Evolutionary conservation across 2,113 vertebrate genomes (phyloP).

Genomic region (Syrrhaptes paradoxus): DNA sequence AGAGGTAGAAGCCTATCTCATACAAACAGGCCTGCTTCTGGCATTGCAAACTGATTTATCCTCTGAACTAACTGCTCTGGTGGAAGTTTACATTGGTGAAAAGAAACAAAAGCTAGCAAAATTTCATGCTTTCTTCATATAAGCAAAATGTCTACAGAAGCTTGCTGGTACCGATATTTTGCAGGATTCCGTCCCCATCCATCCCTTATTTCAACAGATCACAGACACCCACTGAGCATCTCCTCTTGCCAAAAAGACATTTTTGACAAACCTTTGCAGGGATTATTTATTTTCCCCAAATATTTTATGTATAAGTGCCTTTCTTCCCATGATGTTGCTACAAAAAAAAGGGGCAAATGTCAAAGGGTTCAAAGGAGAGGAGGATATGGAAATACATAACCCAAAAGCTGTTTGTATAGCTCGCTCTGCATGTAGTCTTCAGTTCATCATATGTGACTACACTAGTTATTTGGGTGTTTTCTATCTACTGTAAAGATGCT

Average conservation of each 20-base stretch:
- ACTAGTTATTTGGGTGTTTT: background rate
- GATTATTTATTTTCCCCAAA: background rate
- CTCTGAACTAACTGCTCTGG: background rate
- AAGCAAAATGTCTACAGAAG: background rate
- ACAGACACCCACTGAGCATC: background rate
- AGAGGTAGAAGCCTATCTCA: background rate
- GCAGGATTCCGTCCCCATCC: background rate
- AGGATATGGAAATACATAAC: fast-evolving
- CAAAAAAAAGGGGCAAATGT: background rate
- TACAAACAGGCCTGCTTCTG: background rate
- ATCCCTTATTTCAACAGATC: background rate
- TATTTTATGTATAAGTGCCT: background rate
- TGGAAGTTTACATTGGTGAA: background rate
- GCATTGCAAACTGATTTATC: background rate
- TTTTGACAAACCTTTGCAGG: background rate
- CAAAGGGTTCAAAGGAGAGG: background rate
- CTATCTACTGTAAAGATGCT: background rate
- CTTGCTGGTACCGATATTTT: background rate
- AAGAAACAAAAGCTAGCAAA: background rate
- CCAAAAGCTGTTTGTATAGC: background rate
- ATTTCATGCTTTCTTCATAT: background rate
- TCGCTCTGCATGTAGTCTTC: background rate
- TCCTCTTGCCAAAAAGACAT: background rate
- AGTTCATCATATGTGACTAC: background rate
- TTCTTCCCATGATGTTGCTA: background rate